A percentile compares a stretch with the other conserved stretches of the same genome.
Conservation (phyloP, 2,888 invertebrate species). For the Agrilus biguttatus region DNA sequence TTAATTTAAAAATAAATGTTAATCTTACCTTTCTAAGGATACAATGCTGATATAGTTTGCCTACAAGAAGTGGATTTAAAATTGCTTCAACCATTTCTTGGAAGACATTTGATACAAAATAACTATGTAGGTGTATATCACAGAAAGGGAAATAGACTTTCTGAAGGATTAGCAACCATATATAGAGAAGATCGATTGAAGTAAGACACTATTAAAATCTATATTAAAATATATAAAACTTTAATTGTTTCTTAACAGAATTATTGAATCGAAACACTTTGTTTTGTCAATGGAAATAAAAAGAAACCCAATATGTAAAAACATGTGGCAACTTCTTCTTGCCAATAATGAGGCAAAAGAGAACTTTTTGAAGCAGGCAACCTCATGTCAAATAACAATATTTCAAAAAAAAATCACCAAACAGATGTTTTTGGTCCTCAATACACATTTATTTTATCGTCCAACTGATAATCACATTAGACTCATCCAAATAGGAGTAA, state of each 20-base stretch:
- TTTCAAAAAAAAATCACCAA: constrained; percentile 42
- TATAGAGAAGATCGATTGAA: constrained; percentile 56
- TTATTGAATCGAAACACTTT: constrained; percentile 34
- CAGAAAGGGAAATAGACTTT: constrained; percentile 56
- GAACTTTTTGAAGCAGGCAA: constrained; percentile 45
- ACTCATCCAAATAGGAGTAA: constrained; percentile 65
- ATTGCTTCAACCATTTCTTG: constrained; percentile 54
- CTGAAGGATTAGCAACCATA: constrained; percentile 75
- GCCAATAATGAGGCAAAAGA: constrained; percentile 38
- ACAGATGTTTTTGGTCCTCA: constrained; percentile 52
- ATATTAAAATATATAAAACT: no score
- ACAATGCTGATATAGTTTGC: constrained; percentile 80
- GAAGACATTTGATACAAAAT: constrained; percentile 39
- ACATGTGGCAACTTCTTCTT: constrained; percentile 42
- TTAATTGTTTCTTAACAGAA: constrained; percentile 23
- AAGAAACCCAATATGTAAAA: constrained; percentile 33
- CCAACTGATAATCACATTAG: constrained; percentile 84
- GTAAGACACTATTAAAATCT: constrained; percentile 23
- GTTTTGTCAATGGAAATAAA: constrained; percentile 43
- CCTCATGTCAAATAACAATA: constrained; percentile 44
- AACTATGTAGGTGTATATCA: constrained; percentile 49
- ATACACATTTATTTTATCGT: constrained; percentile 89
- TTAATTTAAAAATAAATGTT: not conserved
- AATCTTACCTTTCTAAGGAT: constrained; percentile 40
- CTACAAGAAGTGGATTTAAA: constrained; percentile 86